These are phyloP conservation scores for Ictalurus furcatus DNA, from an alignment of 2,113 vertebrate genomes.

Conservation along the genomic window DNA sequence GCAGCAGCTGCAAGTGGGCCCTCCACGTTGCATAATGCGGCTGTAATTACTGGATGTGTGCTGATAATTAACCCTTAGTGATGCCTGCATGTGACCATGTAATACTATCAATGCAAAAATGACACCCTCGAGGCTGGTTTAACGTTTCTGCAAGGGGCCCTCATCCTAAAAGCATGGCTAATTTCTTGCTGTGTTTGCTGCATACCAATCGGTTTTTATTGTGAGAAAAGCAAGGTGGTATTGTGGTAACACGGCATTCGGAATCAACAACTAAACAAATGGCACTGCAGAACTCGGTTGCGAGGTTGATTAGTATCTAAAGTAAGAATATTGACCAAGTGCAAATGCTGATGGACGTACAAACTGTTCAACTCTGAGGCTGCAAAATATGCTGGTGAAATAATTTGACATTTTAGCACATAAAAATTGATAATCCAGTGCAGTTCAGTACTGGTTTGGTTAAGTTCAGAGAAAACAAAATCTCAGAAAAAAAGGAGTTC, in stretches of 20 bases:
- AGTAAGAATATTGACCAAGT: not conserved
- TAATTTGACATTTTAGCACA: not conserved
- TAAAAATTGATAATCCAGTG: not conserved
- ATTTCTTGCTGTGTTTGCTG: slow-evolving; percentile 31
- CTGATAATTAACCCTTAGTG: slow-evolving; percentile 50
- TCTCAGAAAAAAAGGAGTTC: not conserved
- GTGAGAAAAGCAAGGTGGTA: not conserved
- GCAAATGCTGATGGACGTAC: not conserved
- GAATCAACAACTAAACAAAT: slow-evolving; percentile 10
- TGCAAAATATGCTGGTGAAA: not conserved
- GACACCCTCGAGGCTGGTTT: slow-evolving; percentile 25
- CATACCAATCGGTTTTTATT: slow-evolving; percentile 21
- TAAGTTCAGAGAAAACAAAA: not conserved
- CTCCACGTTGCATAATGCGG: slow-evolving; percentile 35
- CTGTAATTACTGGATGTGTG: slow-evolving; percentile 49
- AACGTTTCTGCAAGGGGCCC: not conserved
- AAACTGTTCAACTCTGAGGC: not conserved
- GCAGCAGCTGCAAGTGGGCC: slow-evolving; percentile 41
- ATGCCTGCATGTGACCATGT: slow-evolving; percentile 40
- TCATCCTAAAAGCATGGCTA: slow-evolving; percentile 10
- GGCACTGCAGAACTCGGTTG: not conserved
- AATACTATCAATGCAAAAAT: slow-evolving; percentile 23
- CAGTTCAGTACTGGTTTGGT: not conserved
- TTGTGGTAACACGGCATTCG: not conserved
- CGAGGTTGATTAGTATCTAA: not conserved